phyloP scores from a whole-genome alignment of 2,113 vertebrate species.

The rabbit (Oryctolagus cuniculus) region mOryCun1.1 NC_091439.1:88122001-88122500 shows the following conservation, averaged over 20 bases:
- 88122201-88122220: neutral
- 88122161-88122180: neutral
- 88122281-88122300: neutral
- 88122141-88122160: conserved; percentile 12
- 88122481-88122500: no score
- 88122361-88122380: no score
- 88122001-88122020: no score
- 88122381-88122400: no score
- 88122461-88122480: no score
- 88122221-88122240: neutral
- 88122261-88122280: neutral
- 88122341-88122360: no score
- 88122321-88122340: neutral
- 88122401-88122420: no score
- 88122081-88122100: neutral
- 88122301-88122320: neutral
- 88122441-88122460: no score
- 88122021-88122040: no score
- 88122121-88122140: neutral
- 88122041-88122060: no score
- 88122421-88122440: no score
- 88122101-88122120: neutral
- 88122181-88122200: conserved; percentile 10
- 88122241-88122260: neutral
- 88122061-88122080: no score